These are phyloP conservation scores for Cenopis cana DNA, from an alignment of 2,888 invertebrate species.

Conservation along the genomic window DNA sequence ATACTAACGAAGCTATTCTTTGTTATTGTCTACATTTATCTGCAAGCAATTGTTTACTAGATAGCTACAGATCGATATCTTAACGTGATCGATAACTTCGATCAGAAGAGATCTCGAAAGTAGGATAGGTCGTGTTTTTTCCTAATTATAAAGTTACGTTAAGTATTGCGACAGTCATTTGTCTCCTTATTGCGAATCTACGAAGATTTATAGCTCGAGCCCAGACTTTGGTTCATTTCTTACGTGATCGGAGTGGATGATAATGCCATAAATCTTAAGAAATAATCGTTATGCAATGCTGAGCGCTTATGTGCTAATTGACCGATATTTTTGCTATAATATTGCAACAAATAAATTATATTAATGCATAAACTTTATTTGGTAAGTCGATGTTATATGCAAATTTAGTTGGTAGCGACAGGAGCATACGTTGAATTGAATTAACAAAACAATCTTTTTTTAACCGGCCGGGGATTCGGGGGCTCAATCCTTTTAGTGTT, in stretches of 20 bases:
- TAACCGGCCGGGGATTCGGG: too few species aligned
- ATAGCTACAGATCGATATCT: slow-evolving; percentile 70
- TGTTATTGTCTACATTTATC: slow-evolving; percentile 12
- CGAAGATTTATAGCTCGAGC: slow-evolving; percentile 73
- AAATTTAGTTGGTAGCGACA: background rate
- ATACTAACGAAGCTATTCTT: background rate
- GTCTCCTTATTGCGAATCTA: slow-evolving; percentile 74
- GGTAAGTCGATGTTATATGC: slow-evolving; percentile 17
- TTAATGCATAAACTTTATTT: slow-evolving; percentile 26
- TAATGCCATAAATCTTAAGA: slow-evolving; percentile 66
- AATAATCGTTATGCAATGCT: slow-evolving; percentile 68
- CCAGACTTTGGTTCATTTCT: slow-evolving; percentile 69
- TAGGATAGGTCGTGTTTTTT: slow-evolving; percentile 78
- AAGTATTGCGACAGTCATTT: slow-evolving; percentile 72
- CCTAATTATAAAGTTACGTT: slow-evolving; percentile 79
- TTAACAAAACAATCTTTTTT: too few species aligned
- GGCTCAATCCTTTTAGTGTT: too few species aligned
- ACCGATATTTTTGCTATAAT: slow-evolving; percentile 54
- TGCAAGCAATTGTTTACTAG: slow-evolving; percentile 56
- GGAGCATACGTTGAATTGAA: background rate
- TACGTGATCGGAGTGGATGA: slow-evolving; percentile 67
- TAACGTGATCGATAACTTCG: slow-evolving; percentile 72
- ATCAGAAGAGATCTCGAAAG: slow-evolving; percentile 76
- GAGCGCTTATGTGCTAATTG: slow-evolving; percentile 70
- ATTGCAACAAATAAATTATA: slow-evolving; percentile 45